Evolutionary conservation across 1,140 invertebrate genomes (phyloP).

Genomic region (Drosophila micromelanica): DNA sequence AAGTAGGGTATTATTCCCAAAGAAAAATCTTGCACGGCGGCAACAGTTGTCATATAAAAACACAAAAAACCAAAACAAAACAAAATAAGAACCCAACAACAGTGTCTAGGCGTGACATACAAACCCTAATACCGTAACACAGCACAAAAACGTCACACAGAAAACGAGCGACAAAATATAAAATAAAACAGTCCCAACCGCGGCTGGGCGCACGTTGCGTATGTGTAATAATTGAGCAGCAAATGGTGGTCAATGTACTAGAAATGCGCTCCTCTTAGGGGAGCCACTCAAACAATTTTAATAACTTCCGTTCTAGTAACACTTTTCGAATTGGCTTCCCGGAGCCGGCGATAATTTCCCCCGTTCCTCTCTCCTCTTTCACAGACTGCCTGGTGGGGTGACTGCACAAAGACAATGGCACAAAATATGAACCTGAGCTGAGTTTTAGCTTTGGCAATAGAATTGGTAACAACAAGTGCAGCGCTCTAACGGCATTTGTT

Average conservation of each 20-base stretch:
- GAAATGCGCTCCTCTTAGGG: slow-evolving; percentile 36
- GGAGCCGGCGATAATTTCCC: background rate
- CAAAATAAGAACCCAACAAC: slow-evolving; percentile 32
- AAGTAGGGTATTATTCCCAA: background rate
- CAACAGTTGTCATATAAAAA: slow-evolving; percentile 34
- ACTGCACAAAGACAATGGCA: slow-evolving; percentile 69
- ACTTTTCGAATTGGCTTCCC: slow-evolving; percentile 55
- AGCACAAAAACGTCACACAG: slow-evolving; percentile 12
- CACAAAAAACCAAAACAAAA: slow-evolving; percentile 1
- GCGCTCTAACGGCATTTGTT: slow-evolving; percentile 44
- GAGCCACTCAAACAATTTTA: slow-evolving; percentile 68
- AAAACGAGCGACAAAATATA: background rate
- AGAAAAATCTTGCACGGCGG: slow-evolving; percentile 6
- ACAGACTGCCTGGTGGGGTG: slow-evolving; percentile 3
- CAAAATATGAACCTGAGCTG: slow-evolving; percentile 19
- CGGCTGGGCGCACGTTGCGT: slow-evolving; percentile 51
- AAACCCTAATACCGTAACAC: slow-evolving; percentile 70
- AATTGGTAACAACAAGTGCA: slow-evolving; percentile 51
- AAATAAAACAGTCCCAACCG: background rate
- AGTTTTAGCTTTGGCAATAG: slow-evolving; percentile 16
- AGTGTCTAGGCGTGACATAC: slow-evolving; percentile 62
- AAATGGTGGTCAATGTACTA: slow-evolving; percentile 66
- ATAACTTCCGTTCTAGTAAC: slow-evolving; percentile 81
- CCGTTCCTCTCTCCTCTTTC: no score
- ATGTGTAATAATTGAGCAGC: slow-evolving; percentile 55